Conservation (phyloP, 2,888 invertebrate genomes). For the Osmoderma eremita region DNA sequence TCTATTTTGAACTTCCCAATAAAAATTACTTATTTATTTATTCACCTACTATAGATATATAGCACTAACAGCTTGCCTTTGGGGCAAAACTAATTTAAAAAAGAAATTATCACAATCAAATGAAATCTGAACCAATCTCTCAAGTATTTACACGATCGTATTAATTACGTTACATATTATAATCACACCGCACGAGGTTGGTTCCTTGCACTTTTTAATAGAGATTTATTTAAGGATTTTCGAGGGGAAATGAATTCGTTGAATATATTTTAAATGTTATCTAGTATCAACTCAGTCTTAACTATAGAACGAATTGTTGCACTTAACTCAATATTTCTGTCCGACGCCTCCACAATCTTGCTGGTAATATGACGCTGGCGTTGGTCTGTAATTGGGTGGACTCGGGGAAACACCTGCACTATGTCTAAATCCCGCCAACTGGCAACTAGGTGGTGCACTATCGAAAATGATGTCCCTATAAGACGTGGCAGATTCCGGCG, state of each 20-base stretch:
- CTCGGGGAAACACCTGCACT: constrained; percentile 65
- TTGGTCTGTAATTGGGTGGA: constrained; percentile 66
- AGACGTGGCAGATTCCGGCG: constrained; percentile 60
- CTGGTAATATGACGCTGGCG: constrained; percentile 68
- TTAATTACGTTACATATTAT: too few relatives aligned
- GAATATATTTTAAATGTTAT: neutral
- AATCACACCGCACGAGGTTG: neutral
- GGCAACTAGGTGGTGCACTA: constrained; percentile 63
- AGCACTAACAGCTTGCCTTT: too few relatives aligned
- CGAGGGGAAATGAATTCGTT: neutral
- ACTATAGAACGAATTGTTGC: constrained; percentile 25
- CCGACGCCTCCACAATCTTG: constrained; percentile 70
- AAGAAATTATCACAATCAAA: constrained; percentile 27
- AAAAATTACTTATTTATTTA: too few relatives aligned
- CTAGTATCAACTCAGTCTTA: constrained; percentile 23
- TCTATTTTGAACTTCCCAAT: too few relatives aligned
- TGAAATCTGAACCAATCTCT: constrained; percentile 1
- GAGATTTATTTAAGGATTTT: neutral
- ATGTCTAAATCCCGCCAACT: constrained; percentile 63
- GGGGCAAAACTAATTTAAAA: neutral
- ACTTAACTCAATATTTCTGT: constrained; percentile 59
- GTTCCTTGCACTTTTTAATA: constrained; percentile 15
- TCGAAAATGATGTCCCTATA: constrained; percentile 62
- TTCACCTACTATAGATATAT: too few relatives aligned
- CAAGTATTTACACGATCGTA: too few relatives aligned